A percentile compares a stretch with the other conserved stretches of the same genome.
phyloP scores from a whole-genome alignment of 2,797 vertebrate species.

The Pagetopsis macropterus region DNA sequence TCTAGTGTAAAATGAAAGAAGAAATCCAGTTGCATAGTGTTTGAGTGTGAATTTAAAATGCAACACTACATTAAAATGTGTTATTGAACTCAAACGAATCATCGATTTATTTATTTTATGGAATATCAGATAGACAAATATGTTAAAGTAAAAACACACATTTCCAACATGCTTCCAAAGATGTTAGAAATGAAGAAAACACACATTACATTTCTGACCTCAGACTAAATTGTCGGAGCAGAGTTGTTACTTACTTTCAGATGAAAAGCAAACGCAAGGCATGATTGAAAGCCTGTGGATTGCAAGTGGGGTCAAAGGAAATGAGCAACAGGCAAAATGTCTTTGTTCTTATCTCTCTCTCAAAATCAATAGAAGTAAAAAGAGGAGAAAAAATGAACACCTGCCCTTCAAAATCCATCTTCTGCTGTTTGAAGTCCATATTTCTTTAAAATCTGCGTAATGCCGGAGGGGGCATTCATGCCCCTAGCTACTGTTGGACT shows the following conservation, averaged over 20 bases:
- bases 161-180: too few relatives aligned
- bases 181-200: not conserved
- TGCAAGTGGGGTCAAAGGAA: slow-evolving; percentile 53
- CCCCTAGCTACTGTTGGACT: slow-evolving; percentile 22
- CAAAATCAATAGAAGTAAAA: slow-evolving; percentile 56
- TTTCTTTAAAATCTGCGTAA: slow-evolving; percentile 51
- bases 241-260: slow-evolving; percentile 31
- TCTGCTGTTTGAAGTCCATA: slow-evolving; percentile 65
- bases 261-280: slow-evolving; percentile 36
- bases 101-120: too few relatives aligned
- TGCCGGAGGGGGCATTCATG: slow-evolving; percentile 29
- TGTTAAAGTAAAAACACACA: too few relatives aligned
- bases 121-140: too few relatives aligned
- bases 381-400: slow-evolving; percentile 20
- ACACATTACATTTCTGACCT: slow-evolving; percentile 7
- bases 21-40: not conserved
- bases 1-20: not conserved
- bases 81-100: not conserved
- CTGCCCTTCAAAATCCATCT: slow-evolving; percentile 55
- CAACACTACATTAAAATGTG: not conserved
- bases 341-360: slow-evolving; percentile 60
- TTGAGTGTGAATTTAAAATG: not conserved
- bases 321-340: slow-evolving; percentile 48
- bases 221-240: not conserved
- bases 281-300: slow-evolving; percentile 45